Evolutionary conservation across 2,113 vertebrate species (phyloP), one percentile per base, ranked within the genome.

Genomic region (Neolamprologus caudopunctatus): DNA sequence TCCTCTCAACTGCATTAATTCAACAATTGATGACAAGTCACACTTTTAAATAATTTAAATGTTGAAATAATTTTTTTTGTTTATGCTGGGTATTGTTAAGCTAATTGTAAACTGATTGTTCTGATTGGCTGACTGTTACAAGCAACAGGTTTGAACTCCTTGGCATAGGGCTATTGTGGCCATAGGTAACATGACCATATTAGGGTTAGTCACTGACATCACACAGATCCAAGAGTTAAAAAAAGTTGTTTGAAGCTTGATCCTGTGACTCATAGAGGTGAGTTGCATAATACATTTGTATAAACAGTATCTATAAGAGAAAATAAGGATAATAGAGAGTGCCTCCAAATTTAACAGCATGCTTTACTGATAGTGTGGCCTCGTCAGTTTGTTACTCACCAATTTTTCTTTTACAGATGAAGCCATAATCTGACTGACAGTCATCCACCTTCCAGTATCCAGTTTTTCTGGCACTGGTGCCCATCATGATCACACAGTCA

Each of bases 401-500:
- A 80, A 96, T 81, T 13, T 89, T 95, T 78, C 94, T 95, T 91
- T 98, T 97, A 91, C 98, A 99, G 91, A 99, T 94, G 85, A 98
- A 99, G 26, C 97, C 96, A 6, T n/a, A 84, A 24, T 92, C 94
- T 85, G 93, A 24, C 37, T 93, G 3, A 86, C 99, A 99, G 2
- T 95, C 92, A 10, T 96, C 95, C 61, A 99, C 97, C 93, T 96
- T 97, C 99, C 99, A 99, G 7, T 91, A 81, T 50, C 99, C 98
- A 7, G 93, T 95, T 7, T 95, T 87, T 71, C 89, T 96, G 10
- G 86, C 2, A 33, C 85, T 68, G 3, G 21, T 92, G 24, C 95
- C 97, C 86, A 95, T 95, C 93, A 98, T 94, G 40, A 96, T 89
- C 40, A 98, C 97, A 93, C 99, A 99, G 88, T 99, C 98, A 85